Percentiles rank a stretch among this genome's conserved stretches.
Conservation (phyloP, 2,888 invertebrate genomes). For the Drosophila seclusa region DNA sequence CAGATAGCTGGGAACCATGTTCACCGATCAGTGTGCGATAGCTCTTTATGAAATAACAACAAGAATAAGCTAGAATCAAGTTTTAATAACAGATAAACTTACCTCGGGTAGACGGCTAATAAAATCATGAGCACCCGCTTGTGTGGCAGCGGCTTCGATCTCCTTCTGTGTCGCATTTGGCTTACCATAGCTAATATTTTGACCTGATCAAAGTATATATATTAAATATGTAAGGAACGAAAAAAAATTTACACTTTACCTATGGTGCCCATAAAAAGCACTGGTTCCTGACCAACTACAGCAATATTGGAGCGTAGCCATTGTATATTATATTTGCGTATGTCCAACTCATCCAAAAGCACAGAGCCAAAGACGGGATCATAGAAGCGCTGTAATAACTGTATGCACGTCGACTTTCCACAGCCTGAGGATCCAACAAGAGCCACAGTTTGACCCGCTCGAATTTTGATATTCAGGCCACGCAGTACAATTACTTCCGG, state of each 20-base stretch:
- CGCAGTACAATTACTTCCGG: conserved; percentile 90
- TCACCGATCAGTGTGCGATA: conserved; percentile 93
- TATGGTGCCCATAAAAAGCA: conserved; percentile 92
- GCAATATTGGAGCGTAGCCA: conserved; percentile 92
- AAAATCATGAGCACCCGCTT: conserved; percentile 92
- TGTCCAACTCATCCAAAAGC: conserved; percentile 87
- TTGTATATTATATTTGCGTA: conserved; percentile 89
- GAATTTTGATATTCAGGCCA: conserved; percentile 88
- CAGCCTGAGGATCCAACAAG: conserved; percentile 91
- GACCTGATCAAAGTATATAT: conserved; percentile 70
- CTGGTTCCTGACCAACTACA: conserved; percentile 95
- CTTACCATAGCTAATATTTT: conserved; percentile 90
- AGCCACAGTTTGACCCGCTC: conserved; percentile 89
- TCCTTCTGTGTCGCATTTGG: conserved; percentile 89
- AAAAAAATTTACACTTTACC: conserved; percentile 44
- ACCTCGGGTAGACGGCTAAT: conserved; percentile 90
- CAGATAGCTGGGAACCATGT: conserved; percentile 91
- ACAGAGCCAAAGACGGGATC: conserved; percentile 88
- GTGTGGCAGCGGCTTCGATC: conserved; percentile 89
- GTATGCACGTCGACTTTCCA: conserved; percentile 93
- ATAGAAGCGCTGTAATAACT: conserved; percentile 91
- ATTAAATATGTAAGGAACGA: neutral
- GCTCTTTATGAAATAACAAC: conserved; percentile 85
- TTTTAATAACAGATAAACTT: conserved; percentile 71
- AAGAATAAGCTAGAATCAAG: neutral